Evolutionary conservation across 2,888 invertebrate genomes (phyloP).

Genomic region (Oscheius onirici): DNA sequence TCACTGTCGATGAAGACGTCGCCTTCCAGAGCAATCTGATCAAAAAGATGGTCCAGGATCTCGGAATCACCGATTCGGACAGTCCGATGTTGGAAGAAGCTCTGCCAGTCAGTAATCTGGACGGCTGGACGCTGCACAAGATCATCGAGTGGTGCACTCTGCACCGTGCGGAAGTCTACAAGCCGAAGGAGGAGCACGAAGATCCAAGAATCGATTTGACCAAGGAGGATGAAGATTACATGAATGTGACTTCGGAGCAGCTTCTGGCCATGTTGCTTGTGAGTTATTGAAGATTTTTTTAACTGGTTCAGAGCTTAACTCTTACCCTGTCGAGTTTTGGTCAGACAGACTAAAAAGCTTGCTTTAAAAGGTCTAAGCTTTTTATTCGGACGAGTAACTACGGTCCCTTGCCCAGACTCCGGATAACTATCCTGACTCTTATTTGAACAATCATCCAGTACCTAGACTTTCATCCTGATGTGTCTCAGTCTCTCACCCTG

Average conservation of each 20-base stretch:
- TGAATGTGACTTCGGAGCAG: not conserved
- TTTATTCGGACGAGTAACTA: too few relatives aligned
- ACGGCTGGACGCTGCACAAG: slow-evolving; percentile 4
- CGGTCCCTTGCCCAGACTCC: too few relatives aligned
- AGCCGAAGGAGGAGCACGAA: slow-evolving; percentile 13
- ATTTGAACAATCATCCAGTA: too few relatives aligned
- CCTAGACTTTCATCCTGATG: too few relatives aligned
- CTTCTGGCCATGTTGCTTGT: slow-evolving; percentile 5
- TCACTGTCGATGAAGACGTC: slow-evolving; percentile 9
- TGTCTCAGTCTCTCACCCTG: too few relatives aligned
- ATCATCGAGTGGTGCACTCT: slow-evolving; percentile 16
- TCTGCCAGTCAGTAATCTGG: slow-evolving; percentile 1
- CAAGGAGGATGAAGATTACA: slow-evolving; percentile 13
- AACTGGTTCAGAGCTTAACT: too few relatives aligned
- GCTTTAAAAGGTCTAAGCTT: too few relatives aligned
- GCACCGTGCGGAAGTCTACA: slow-evolving; percentile 6
- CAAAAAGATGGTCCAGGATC: slow-evolving; percentile 17
- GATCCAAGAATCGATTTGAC: slow-evolving; percentile 3
- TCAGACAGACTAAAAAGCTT: too few relatives aligned
- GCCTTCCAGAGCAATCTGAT: slow-evolving; percentile 9
- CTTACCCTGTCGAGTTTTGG: too few relatives aligned
- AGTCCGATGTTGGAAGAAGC: not conserved
- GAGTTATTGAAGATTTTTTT: not conserved
- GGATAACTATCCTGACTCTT: too few relatives aligned
- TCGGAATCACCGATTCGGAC: slow-evolving; percentile 10